phyloP scores from a whole-genome alignment of 2,113 vertebrate genomes.

The Prionailurus viverrinus region DNA sequence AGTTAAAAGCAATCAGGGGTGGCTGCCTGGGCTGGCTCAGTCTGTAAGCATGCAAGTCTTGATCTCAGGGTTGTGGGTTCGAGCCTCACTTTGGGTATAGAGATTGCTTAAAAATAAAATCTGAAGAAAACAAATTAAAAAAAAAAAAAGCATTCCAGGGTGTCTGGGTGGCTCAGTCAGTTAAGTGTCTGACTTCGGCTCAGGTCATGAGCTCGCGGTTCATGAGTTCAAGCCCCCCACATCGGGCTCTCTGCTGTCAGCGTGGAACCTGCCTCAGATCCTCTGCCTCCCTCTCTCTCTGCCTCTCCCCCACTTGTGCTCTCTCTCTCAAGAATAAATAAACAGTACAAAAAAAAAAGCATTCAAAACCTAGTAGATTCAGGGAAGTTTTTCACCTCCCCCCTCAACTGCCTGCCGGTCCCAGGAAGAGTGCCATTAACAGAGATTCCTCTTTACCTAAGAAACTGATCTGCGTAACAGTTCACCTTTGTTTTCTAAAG shows the following conservation, averaged over 20 bases:
- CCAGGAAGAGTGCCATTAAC: not conserved
- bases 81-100: not conserved
- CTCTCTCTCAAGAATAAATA: too few relatives aligned
- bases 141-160: too few relatives aligned
- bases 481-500: not conserved
- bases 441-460: not conserved
- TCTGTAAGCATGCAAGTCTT: not conserved
- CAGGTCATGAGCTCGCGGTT: too few relatives aligned
- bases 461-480: not conserved
- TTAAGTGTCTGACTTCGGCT: too few relatives aligned
- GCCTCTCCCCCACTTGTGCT: too few relatives aligned
- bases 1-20: not conserved
- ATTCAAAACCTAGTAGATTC: not conserved
- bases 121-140: too few relatives aligned
- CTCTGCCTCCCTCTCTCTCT: too few relatives aligned
- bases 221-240: too few relatives aligned
- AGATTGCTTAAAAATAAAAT: not conserved
- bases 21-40: not conserved
- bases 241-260: too few relatives aligned
- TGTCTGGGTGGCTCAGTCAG: too few relatives aligned
- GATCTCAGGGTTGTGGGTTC: not conserved
- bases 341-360: not conserved
- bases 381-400: not conserved
- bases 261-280: too few relatives aligned
- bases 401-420: not conserved